Percentiles rank a stretch among this genome's conserved stretches.
phyloP scores from a whole-genome alignment of 2,113 vertebrate species.

The Grantiella picta region DNA sequence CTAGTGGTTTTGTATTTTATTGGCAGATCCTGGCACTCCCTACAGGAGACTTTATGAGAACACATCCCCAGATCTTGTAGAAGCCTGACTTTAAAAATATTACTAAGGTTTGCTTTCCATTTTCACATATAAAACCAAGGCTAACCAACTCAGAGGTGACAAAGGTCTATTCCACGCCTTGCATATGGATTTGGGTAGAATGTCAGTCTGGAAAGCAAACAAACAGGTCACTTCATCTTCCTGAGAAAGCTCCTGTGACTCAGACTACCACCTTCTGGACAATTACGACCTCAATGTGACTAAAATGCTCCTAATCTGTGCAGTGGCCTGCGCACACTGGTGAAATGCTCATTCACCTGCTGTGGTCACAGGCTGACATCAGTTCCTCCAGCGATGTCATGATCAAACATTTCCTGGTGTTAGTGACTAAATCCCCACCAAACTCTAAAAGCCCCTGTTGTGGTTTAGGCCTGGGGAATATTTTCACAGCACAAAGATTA shows the following conservation, averaged over 20 bases:
- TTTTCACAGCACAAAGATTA: not conserved
- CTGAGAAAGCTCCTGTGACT: slow-evolving; percentile 38
- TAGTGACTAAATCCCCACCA: not conserved
- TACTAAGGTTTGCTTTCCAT: not conserved
- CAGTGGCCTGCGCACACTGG: not conserved
- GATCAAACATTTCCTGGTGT: not conserved
- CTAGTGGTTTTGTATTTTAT: not conserved
- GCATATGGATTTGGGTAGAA: not conserved
- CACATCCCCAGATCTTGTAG: not conserved
- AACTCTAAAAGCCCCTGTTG: not conserved
- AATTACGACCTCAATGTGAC: slow-evolving; percentile 12
- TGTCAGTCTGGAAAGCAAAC: not conserved
- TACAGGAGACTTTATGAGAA: not conserved
- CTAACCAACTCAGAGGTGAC: not conserved
- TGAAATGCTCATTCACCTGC: not conserved
- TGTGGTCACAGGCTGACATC: not conserved
- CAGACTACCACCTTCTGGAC: slow-evolving; percentile 3
- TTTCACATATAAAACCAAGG: not conserved
- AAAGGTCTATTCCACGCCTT: not conserved
- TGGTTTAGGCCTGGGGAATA: not conserved
- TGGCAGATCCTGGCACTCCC: not conserved
- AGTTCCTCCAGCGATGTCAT: not conserved
- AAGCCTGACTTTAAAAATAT: not conserved
- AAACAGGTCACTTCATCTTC: not conserved
- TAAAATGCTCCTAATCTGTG: not conserved